A percentile compares a stretch with the other conserved stretches of the same genome.
Conservation (phyloP, 2,113 vertebrate species). For the Saccopteryx leptura region DNA sequence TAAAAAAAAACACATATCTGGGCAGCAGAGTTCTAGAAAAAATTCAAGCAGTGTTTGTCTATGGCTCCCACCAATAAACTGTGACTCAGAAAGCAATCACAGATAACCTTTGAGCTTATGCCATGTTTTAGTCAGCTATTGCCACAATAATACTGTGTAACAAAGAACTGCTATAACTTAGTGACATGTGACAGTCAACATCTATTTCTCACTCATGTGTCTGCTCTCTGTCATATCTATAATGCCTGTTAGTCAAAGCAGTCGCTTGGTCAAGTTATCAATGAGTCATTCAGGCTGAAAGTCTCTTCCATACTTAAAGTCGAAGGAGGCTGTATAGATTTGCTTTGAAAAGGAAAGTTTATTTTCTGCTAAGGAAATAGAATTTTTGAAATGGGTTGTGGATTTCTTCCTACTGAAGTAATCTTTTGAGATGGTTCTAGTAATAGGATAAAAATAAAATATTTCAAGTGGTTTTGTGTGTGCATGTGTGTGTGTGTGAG, state of each 20-base stretch:
- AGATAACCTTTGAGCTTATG: neutral
- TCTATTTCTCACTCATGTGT: neutral
- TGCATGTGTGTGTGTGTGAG: neutral
- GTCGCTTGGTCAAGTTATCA: neutral
- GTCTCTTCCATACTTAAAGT: neutral
- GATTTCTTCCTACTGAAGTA: neutral
- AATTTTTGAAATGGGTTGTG: neutral
- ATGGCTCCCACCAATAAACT: neutral
- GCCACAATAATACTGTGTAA: neutral
- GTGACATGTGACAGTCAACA: neutral
- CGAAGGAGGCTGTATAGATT: neutral
- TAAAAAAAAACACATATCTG: neutral
- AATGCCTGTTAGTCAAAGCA: neutral
- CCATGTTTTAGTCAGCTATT: neutral
- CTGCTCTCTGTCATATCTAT: neutral
- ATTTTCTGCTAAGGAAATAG: neutral
- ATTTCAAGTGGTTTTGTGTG: neutral
- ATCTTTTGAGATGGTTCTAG: neutral
- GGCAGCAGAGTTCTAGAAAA: neutral
- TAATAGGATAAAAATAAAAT: neutral
- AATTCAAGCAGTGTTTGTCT: neutral
- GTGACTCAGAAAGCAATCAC: neutral
- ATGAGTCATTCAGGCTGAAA: neutral
- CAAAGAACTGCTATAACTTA: neutral
- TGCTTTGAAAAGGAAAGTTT: neutral